These are phyloP conservation scores for Cynoglossus semilaevis DNA, from an alignment of 2,113 vertebrate genomes.

Conservation along the genomic window DNA sequence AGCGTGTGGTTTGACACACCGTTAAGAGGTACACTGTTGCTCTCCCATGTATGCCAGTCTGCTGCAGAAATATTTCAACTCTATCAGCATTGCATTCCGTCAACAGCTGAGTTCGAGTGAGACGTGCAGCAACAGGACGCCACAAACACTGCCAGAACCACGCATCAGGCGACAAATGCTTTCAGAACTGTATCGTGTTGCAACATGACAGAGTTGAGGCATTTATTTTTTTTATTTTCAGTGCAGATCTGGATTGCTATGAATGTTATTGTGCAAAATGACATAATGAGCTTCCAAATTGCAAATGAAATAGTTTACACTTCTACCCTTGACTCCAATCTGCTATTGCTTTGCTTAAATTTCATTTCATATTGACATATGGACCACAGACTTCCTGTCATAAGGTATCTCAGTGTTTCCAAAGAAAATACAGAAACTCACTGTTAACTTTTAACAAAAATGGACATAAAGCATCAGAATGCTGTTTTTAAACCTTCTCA, in stretches of 20 bases:
- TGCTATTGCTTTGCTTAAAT: slow-evolving; percentile 43
- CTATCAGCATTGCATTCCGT: slow-evolving; percentile 51
- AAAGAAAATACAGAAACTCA: slow-evolving; percentile 41
- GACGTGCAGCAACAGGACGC: slow-evolving; percentile 61
- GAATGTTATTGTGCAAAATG: slow-evolving; percentile 28
- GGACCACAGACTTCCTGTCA: slow-evolving; percentile 43
- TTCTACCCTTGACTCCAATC: neutral
- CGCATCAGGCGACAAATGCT: slow-evolving; percentile 28
- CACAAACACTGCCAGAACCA: slow-evolving; percentile 26
- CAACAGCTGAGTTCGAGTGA: slow-evolving; percentile 62
- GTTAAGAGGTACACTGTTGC: neutral
- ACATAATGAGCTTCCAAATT: slow-evolving; percentile 6
- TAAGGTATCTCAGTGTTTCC: slow-evolving; percentile 25
- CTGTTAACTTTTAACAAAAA: slow-evolving; percentile 10
- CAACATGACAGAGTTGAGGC: slow-evolving; percentile 39
- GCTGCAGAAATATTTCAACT: slow-evolving; percentile 21
- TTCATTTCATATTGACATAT: slow-evolving; percentile 51
- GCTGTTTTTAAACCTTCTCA: too few species aligned
- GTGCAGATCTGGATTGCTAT: slow-evolving; percentile 1
- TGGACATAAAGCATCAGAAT: too few species aligned
- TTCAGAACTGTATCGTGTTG: slow-evolving; percentile 41
- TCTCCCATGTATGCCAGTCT: slow-evolving; percentile 23
- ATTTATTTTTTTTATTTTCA: slow-evolving; percentile 37
- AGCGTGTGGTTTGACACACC: neutral
- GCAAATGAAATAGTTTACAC: slow-evolving; percentile 49